Percentiles rank a stretch among this genome's conserved stretches.
phyloP scores from a whole-genome alignment of 2,113 vertebrate genomes.

The Lamprotornis superbus region DNA sequence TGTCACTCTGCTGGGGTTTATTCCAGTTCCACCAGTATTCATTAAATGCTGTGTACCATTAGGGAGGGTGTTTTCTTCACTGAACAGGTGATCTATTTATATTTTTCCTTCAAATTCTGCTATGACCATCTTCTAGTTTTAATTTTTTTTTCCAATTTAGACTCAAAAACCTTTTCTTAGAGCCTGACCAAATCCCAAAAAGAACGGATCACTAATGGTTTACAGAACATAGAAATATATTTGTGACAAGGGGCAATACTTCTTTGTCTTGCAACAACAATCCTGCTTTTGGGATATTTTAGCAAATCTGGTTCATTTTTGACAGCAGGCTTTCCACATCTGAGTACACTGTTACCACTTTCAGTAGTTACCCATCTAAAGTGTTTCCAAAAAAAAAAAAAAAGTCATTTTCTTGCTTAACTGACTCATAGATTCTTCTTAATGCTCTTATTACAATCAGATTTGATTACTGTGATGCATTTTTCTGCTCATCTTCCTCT shows the following conservation, averaged over 20 bases:
- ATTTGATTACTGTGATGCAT: constrained; percentile 17
- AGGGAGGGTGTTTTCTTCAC: background rate
- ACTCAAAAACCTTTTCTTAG: background rate
- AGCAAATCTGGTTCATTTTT: background rate
- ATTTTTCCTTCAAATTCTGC: background rate
- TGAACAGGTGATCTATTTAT: background rate
- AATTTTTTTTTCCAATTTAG: background rate
- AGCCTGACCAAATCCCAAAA: background rate
- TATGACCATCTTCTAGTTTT: background rate
- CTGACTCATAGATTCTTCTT: background rate
- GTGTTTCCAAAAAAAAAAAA: background rate
- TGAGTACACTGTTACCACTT: background rate
- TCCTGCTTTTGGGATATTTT: background rate
- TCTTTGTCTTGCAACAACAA: background rate
- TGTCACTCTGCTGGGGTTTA: background rate
- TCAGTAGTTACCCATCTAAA: background rate
- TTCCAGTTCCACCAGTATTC: background rate
- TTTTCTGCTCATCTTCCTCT: constrained; percentile 31
- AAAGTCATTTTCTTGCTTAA: background rate
- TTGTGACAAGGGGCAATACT: background rate
- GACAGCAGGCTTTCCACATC: background rate
- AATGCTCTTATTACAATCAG: background rate
- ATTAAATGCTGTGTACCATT: background rate
- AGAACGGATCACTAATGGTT: background rate
- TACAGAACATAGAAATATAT: rapidly evolving